Base-by-base conservation (phyloP, 1,140 invertebrate species). In the Drosophila dunni region DNA sequence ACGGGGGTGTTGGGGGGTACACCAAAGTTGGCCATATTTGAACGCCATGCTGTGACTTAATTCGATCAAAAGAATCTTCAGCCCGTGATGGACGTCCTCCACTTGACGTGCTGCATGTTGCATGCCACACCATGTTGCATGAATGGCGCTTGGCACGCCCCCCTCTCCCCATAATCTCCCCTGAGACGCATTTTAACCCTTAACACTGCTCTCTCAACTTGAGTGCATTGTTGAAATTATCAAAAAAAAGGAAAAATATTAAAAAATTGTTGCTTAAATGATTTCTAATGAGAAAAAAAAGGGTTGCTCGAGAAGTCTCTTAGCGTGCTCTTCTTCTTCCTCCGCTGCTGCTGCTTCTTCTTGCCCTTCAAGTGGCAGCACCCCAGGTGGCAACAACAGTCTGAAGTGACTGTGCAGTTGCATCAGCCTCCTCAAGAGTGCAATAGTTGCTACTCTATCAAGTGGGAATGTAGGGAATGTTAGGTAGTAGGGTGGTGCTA, bases 1-100 rank as follows among this genome's bases (percentile, higher is more conserved):
- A 34, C 33, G 5, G 11, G 34, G 34, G 29, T 17, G 29, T 8
- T 24, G 48, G 42, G 34, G 45, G 33, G 34, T 15, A 29, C 2
- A 1, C 1, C 46, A 61, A 90, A 90, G 85, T 90, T 90, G 85
- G 85, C 85, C 85, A 90, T 90, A 90, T 90, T 90, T 90, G 67
- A 76, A 85, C 75, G 81, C 85, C 85, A 90, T 90, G 86, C 85
- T 90, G 85, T 73, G 73, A 29, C 67, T 66, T 88, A 86, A 85
- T 85, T 85, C 67, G 75, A 85, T 88, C 84, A 88, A 84, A 83
- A 83, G 83, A 51, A 72, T 69, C 82, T 69, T 40, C 51, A 57
- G 50, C 34, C 67, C 58, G 54, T 75, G 67, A 71, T 78, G 75
- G 78, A 62, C 73, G 78, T 57, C 70, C 50, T 74, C 53, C 58